These are phyloP conservation scores for Poecile atricapillus DNA, from an alignment of 2,113 vertebrate genomes.

Conservation along the genomic window DNA sequence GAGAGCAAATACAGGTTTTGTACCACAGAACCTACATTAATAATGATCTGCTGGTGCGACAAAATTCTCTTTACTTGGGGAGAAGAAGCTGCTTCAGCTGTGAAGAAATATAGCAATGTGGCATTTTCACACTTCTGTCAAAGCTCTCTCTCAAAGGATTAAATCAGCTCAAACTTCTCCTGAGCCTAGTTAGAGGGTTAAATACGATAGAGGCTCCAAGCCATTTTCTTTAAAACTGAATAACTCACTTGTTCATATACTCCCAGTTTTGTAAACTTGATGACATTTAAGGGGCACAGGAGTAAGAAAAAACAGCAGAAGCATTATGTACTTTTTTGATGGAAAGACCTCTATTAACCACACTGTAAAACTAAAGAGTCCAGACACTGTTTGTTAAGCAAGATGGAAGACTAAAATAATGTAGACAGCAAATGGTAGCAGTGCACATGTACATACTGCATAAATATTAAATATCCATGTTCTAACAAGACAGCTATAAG, in stretches of 20 bases:
- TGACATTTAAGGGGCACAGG: slow-evolving; percentile 31
- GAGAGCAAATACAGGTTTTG: neutral
- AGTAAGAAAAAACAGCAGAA: slow-evolving; percentile 21
- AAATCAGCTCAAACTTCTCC: neutral
- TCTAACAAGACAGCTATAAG: slow-evolving; percentile 25
- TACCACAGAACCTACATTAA: neutral
- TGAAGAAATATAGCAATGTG: neutral
- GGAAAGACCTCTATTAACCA: slow-evolving; percentile 48
- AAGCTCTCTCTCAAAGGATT: neutral
- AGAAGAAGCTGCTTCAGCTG: neutral
- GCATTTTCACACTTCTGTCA: neutral
- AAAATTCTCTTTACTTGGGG: neutral
- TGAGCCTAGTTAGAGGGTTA: neutral
- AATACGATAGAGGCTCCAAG: neutral
- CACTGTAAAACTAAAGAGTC: slow-evolving; percentile 29
- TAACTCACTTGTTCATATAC: neutral
- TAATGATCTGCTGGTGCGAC: neutral
- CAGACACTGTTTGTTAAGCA: slow-evolving; percentile 26
- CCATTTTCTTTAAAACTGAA: slow-evolving; percentile 18
- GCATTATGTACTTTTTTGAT: slow-evolving; percentile 39
- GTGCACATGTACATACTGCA: neutral
- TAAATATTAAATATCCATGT: slow-evolving; percentile 35
- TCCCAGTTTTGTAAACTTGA: slow-evolving; percentile 18
- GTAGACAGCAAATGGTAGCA: slow-evolving; percentile 14
- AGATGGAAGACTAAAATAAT: slow-evolving; percentile 38